Evolutionary conservation across 2,888 invertebrate genomes (phyloP), one percentile per base, ranked within the genome.

Genomic region (Elegia similella): DNA sequence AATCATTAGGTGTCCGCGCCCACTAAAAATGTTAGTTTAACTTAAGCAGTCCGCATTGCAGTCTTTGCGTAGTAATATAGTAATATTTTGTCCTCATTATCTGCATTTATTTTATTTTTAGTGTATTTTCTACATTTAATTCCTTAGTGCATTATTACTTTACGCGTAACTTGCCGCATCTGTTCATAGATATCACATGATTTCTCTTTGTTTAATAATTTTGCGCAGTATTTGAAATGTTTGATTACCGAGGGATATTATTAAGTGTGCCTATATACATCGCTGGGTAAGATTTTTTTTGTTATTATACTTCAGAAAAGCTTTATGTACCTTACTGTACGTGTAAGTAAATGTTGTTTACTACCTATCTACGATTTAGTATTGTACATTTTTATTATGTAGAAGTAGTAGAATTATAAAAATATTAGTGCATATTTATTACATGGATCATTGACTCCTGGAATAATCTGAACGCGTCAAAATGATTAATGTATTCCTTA

Each of bases 211-310:
- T 50, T 34, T 38, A 15, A 10, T 16, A 15, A 30, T 13, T 30
- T 30, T 57, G 57, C 17, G 47, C 50, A 59, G 52, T 23, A 38
- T 58, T 56, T 50, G 47, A 59, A 62, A 75, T 82, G 82, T 59
- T 80, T 64, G 71, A 80, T 54, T 60, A 74, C 34, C 55, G 62
- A 61, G 82, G 83, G 69, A 64, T 85, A 42, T 59, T 79, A 56
- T 71, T 85, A 63, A 77, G 78, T 65, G 72, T 83, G 66, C 79
- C 77, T 65, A 59, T 86, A 10, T 86, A 88, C 59, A 64, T 64
- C 0, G 42, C 67, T 63, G 78, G 68, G 88, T 88, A 80, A 87
- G 88, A 84, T 55, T 55, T 43, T 47, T 44, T 44, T 44, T 42
- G 48, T 15, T n/a, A 38, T 10, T 42, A 43, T 34, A 32, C 12